Evolutionary conservation across 1,140 invertebrate genomes (phyloP), one percentile per base, ranked within the genome.

Genomic region (Physella acuta): DNA sequence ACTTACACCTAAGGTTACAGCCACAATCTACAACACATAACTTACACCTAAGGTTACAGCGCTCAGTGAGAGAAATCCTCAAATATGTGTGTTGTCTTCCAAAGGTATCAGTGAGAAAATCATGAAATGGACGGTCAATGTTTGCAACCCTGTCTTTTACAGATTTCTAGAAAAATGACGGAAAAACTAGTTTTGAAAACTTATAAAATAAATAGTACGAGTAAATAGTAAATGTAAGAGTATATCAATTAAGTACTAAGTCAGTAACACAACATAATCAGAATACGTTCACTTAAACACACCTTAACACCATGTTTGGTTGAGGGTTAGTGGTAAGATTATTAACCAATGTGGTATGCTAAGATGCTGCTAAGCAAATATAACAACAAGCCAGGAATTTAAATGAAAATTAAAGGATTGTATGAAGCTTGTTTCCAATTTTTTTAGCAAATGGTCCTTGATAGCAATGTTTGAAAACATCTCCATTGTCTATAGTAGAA

Each of bases 41-140:
- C 89, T 90, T 90, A 95, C 97, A 99, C 88, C 97, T 88, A 58
- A 99, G 88, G 86, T 99, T 99, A 82, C 97, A 99, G 71, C 90
- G 88, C 85, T 99, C 97, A 2, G 94, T 98, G 20, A 99, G 84
- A 0, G 96, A 98, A 76, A 99, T 97, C 69, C 97, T 87, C 20
- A 99, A 87, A 82, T 99, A 99, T 67, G 90, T 92, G 81, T 99
- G 97, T 71, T 90, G 86, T 68, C 97, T 87, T 4, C 92, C 93
- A 88, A 94, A 95, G 33, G 88, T 88, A 85, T 99, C 97, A 44
- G 80, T 82, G 17, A 85, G 73, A 75, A 79, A 78, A 14, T 81
- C 77, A 2, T 74, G 75, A 75, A 81, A 77, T 61, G 76, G 72
- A 20, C 62, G 62, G 65, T 61, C 51, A 36, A 70, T 65, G 55